Evolutionary conservation across 2,888 invertebrate species (phyloP).

Genomic region (Brenthis ino): DNA sequence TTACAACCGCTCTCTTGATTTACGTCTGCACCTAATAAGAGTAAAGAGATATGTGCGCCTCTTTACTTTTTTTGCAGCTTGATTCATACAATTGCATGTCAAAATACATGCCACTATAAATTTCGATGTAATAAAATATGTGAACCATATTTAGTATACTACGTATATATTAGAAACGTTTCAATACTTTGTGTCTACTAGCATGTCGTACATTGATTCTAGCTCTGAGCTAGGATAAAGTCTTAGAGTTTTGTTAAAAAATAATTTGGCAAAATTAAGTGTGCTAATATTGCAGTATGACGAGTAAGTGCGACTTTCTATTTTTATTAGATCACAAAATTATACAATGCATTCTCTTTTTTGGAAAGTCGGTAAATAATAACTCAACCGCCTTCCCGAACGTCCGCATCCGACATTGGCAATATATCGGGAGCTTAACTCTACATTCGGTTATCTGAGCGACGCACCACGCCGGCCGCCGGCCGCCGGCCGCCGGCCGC

Average conservation of each 20-base stretch:
- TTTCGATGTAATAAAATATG: conserved; percentile 2
- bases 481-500: no score
- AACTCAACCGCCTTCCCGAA: neutral
- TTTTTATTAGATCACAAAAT: no score
- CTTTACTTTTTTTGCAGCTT: conserved; percentile 10
- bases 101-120: conserved; percentile 6
- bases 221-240: no score
- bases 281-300: no score
- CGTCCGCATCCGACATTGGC: conserved; percentile 7
- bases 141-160: conserved; percentile 3
- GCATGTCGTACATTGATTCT: no score
- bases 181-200: neutral
- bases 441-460: conserved; percentile 3
- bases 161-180: neutral
- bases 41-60: conserved; percentile 16
- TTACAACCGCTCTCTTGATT: conserved; percentile 44
- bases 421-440: conserved; percentile 22
- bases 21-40: conserved; percentile 40
- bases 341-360: no score
- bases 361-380: neutral
- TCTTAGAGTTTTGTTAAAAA: no score
- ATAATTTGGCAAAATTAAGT: no score
- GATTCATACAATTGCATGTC: conserved; percentile 10
- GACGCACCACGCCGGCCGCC: neutral
- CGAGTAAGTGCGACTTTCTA: no score